Evolutionary conservation across 2,888 invertebrate genomes (phyloP).

Genomic region (Stenchaetothrips biformis): DNA sequence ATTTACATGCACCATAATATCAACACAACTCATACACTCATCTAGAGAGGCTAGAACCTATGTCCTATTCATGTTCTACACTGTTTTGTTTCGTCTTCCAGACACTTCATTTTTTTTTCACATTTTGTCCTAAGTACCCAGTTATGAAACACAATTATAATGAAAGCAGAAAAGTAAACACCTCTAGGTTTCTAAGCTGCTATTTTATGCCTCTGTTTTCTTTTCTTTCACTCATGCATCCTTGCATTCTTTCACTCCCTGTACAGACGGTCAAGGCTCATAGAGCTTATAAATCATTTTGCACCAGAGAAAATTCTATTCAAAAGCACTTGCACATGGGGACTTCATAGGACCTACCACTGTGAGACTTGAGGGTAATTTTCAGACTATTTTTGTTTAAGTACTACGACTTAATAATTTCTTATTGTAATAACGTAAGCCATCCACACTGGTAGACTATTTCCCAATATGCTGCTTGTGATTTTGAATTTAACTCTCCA

Average conservation of each 20-base stretch:
- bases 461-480: not conserved
- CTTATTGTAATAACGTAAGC: conserved; percentile 1
- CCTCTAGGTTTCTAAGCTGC: not conserved
- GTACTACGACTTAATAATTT: conserved; percentile 11
- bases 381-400: conserved; percentile 16
- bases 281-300: conserved; percentile 19
- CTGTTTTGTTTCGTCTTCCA: not conserved
- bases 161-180: not conserved
- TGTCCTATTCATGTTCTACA: not conserved
- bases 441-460: not conserved
- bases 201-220: conserved; percentile 6
- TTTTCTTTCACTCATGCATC: conserved; percentile 3
- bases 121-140: conserved; percentile 21
- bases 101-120: conserved; percentile 13
- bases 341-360: not conserved
- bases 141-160: not conserved
- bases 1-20: conserved; percentile 24
- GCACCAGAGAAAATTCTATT: not conserved
- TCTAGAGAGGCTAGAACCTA: conserved; percentile 10
- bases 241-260: conserved; percentile 19
- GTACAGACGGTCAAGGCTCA: conserved; percentile 17
- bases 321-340: conserved; percentile 13
- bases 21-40: not conserved
- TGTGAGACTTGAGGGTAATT: not conserved
- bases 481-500: conserved; percentile 5